Base-by-base conservation (phyloP, 2,888 invertebrate species). In the Tromatobia lineatoria region DNA sequence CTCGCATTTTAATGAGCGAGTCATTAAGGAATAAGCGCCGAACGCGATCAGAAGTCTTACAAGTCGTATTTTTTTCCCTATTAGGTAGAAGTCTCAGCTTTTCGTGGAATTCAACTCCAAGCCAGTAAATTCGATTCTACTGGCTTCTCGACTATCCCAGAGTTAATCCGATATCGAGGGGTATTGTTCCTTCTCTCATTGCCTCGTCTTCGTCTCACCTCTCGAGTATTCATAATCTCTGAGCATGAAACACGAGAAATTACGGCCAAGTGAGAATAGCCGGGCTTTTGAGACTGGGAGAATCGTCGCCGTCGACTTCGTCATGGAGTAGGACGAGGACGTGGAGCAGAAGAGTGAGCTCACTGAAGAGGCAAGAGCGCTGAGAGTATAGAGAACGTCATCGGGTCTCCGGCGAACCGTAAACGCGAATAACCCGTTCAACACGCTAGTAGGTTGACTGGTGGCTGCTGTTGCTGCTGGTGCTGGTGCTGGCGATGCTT, bases 361-460 rank as follows among this genome's bases (percentile, higher is more conserved):
- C 18, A 18, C 47, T 57, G 50, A 42, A 66, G 50, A 61, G 23
- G 25, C 70, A 57, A 66, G 13, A 45, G 54, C 23, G n/a, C 54
- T 34, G 25, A 59, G 57, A 57, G 71, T 59, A 38, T 73, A 77
- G 71, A 67, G 78, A 78, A 78, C 84, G 78, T 84, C 84, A 84
- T 78, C 69, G 80, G 80, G 25, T 34, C 61, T 81, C 74, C 78
- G 45, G 80, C 83, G 83, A 80, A 83, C 77, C 76, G 83, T 84
- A 84, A 81, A 80, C 81, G 83, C 83, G 80, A 83, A 84, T 81
- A 81, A 84, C 84, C 70, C 84, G 84, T 81, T 81, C 81, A 81
- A 77, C 71, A 50, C 52, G 59, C 20, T 4, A 20, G 64, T 64
- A 42, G 18, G 64, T 38, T 38, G 64, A 38, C 64, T 38, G 64